Percentiles rank a stretch among this genome's conserved stretches.
phyloP scores from a whole-genome alignment of 2,888 invertebrate genomes.

The Caenorhabditis panamensis region DNA sequence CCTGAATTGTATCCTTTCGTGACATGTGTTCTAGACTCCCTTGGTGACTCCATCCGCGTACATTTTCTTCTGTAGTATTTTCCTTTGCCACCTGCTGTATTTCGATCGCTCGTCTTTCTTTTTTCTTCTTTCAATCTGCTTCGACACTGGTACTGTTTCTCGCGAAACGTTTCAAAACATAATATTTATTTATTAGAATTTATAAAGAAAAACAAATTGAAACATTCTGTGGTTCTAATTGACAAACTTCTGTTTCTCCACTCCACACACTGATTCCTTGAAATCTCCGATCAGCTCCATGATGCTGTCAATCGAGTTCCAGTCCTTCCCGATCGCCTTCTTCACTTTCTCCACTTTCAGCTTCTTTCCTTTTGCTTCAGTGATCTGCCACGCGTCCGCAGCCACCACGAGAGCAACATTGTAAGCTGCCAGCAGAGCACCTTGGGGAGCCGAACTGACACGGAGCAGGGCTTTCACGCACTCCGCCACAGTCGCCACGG shows the following conservation, averaged over 20 bases:
- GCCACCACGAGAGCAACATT: slow-evolving; percentile 56
- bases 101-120: slow-evolving; percentile 19
- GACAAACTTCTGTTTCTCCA: slow-evolving; percentile 35
- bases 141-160: slow-evolving; percentile 40
- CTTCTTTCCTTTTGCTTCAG: slow-evolving; percentile 43
- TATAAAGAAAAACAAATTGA: background rate
- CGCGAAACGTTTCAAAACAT: background rate
- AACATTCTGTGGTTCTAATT: background rate
- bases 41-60: slow-evolving; percentile 52
- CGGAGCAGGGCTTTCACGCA: slow-evolving; percentile 47
- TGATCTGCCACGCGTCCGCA: slow-evolving; percentile 58
- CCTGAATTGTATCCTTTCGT: slow-evolving; percentile 34
- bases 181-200: slow-evolving; percentile 1
- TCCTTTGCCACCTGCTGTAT: slow-evolving; percentile 42
- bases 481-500: slow-evolving; percentile 26
- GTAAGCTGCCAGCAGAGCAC: slow-evolving; percentile 54
- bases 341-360: slow-evolving; percentile 44
- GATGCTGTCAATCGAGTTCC: slow-evolving; percentile 38
- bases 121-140: slow-evolving; percentile 24
- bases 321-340: slow-evolving; percentile 44
- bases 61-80: slow-evolving; percentile 42
- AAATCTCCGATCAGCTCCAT: slow-evolving; percentile 52
- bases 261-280: slow-evolving; percentile 42
- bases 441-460: slow-evolving; percentile 46
- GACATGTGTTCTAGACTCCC: slow-evolving; percentile 1